Conservation (phyloP, 1,140 invertebrate genomes). For the Paraescarpia echinospica region DNA sequence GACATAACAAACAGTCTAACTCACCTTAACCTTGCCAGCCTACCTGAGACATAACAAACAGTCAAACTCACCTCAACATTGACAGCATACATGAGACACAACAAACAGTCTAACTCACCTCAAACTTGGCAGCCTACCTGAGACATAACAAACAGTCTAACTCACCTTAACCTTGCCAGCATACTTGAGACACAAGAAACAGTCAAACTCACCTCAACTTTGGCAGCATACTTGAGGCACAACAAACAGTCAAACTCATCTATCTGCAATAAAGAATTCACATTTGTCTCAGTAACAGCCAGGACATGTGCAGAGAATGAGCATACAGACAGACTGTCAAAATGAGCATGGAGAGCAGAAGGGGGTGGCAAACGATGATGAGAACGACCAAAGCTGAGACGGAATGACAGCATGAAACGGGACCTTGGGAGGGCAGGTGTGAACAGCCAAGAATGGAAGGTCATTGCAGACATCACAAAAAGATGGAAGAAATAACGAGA, state of each 20-base stretch:
- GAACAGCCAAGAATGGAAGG: no score
- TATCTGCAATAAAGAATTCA: slow-evolving; percentile 63
- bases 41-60: neutral
- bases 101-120: neutral
- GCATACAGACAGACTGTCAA: no score
- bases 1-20: no score
- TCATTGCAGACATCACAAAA: no score
- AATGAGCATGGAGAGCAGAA: slow-evolving; percentile 23
- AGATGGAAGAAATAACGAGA: no score
- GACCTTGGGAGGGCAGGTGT: no score
- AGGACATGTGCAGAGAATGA: no score
- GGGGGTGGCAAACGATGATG: neutral
- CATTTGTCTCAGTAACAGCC: slow-evolving; percentile 26
- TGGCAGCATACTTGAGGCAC: slow-evolving; percentile 69
- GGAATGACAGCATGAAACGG: no score
- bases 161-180: neutral
- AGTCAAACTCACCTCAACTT: slow-evolving; percentile 54
- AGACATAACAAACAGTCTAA: neutral
- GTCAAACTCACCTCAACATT: neutral
- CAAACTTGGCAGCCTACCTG: neutral
- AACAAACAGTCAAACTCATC: slow-evolving; percentile 88
- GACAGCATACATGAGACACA: neutral
- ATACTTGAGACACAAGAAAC: neutral
- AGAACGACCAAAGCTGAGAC: no score
- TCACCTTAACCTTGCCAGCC: neutral